Evolutionary conservation across 2,113 vertebrate genomes (phyloP).

Genomic region (Empidonax alnorum): DNA sequence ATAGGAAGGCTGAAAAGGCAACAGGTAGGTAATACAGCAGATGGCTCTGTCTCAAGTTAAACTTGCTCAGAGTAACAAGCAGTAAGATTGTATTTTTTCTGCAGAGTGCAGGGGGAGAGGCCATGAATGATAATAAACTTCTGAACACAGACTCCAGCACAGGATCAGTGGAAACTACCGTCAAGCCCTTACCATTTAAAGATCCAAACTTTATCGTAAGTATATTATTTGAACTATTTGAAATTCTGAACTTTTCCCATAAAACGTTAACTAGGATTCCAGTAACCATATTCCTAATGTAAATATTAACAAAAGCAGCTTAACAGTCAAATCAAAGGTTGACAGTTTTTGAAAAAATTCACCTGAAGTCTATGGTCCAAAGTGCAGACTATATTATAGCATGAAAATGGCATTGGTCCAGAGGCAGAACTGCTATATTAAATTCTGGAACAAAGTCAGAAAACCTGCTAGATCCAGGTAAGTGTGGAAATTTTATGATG

Average conservation of each 20-base stretch:
- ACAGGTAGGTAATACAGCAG: background rate
- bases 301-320: constrained; percentile 7
- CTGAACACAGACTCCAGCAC: constrained; percentile 74
- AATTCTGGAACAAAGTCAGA: background rate
- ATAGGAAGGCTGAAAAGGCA: background rate
- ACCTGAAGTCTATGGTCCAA: background rate
- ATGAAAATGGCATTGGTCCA: background rate
- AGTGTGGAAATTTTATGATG: background rate
- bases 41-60: background rate
- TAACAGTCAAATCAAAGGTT: background rate
- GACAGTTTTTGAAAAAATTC: background rate
- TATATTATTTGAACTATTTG: background rate
- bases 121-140: constrained; percentile 80
- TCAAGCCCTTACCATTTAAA: constrained; percentile 89
- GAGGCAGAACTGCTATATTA: background rate
- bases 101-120: constrained; percentile 75
- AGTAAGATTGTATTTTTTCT: background rate
- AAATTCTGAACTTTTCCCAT: background rate
- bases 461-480: background rate
- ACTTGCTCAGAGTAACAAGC: background rate
- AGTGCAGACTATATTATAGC: background rate
- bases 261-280: background rate
- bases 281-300: background rate
- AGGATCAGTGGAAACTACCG: constrained; percentile 75
- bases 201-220: constrained; percentile 90